Evolutionary conservation across 2,797 vertebrate genomes (phyloP).

Genomic region (Lacerta agilis): DNA sequence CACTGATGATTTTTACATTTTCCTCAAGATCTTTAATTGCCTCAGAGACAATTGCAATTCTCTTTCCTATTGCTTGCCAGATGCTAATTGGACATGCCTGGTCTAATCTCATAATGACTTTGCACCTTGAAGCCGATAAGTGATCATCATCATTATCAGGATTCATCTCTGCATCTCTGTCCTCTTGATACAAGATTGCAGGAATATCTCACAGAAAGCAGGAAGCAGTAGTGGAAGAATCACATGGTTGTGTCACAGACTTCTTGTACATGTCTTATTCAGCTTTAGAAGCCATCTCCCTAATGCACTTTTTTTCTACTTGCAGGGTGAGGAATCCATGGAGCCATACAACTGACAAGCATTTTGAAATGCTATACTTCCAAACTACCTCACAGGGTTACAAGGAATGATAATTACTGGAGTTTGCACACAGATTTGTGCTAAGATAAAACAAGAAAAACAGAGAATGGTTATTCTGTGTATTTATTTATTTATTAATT

Average conservation of each 20-base stretch:
- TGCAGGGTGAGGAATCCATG: not conserved
- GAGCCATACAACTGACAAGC: not conserved
- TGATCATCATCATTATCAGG: not conserved
- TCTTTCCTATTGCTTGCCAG: not conserved
- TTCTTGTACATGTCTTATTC: not conserved
- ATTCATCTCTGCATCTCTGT: not conserved
- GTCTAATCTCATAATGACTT: not conserved
- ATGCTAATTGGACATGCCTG: conserved; percentile 17
- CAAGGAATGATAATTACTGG: too few relatives aligned
- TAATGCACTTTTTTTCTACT: not conserved
- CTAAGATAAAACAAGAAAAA: too few relatives aligned
- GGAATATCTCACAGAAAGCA: too few relatives aligned
- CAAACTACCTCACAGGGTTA: not conserved
- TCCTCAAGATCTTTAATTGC: not conserved
- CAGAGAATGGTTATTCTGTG: too few relatives aligned
- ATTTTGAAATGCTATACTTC: not conserved
- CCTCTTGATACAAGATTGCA: not conserved
- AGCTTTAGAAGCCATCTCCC: not conserved
- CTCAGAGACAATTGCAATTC: not conserved
- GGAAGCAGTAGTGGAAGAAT: not conserved
- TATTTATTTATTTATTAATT: too few relatives aligned
- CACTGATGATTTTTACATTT: not conserved
- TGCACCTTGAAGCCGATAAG: not conserved
- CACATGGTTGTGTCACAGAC: too few relatives aligned
- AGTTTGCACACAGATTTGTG: too few relatives aligned